Evolutionary conservation across 2,113 vertebrate species (phyloP).

Genomic region (Tupaia tana): DNA sequence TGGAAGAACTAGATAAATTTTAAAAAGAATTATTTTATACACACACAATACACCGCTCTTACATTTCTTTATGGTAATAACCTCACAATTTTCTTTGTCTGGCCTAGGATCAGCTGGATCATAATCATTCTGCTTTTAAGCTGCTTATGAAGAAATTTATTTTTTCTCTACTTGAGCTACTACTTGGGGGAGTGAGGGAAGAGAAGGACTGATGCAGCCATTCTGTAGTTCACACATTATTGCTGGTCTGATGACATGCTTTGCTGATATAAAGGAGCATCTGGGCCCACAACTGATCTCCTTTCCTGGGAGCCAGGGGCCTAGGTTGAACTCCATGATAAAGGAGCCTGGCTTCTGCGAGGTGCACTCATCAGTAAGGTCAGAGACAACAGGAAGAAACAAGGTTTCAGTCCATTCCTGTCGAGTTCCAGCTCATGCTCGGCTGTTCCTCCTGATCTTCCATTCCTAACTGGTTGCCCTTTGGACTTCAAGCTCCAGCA

Average conservation of each 20-base stretch:
- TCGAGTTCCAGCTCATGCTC: background rate
- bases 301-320: background rate
- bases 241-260: background rate
- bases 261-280: background rate
- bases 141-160: background rate
- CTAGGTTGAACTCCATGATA: background rate
- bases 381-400: background rate
- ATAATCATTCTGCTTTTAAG: constrained; percentile 32
- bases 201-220: background rate
- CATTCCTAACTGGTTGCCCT: background rate
- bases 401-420: background rate
- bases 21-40: too few relatives aligned
- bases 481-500: too few relatives aligned
- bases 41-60: background rate
- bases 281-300: too few relatives aligned
- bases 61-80: background rate
- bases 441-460: background rate
- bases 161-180: background rate
- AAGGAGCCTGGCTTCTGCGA: background rate
- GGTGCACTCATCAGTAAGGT: background rate
- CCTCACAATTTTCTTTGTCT: background rate
- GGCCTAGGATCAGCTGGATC: background rate
- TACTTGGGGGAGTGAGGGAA: background rate
- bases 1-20: too few relatives aligned
- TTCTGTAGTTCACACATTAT: background rate